Evolutionary conservation across 2,113 vertebrate species (phyloP).

Genomic region (Sprattus sprattus): DNA sequence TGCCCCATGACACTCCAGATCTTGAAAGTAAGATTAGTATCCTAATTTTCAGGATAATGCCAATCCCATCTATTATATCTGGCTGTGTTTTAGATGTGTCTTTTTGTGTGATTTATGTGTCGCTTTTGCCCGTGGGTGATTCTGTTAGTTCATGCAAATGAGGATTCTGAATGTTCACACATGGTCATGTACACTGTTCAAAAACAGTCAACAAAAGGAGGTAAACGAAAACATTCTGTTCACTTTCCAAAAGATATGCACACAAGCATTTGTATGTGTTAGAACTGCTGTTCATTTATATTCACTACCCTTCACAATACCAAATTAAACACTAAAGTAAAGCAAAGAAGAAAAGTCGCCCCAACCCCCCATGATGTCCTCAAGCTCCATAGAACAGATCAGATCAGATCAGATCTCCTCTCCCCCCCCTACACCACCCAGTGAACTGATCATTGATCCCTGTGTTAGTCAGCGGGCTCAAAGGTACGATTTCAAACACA

Average conservation of each 20-base stretch:
- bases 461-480: not conserved
- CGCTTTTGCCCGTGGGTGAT: not conserved
- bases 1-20: not conserved
- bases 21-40: not conserved
- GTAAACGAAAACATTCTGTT: not conserved
- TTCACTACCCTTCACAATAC: not conserved
- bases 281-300: not conserved
- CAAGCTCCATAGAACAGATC: not conserved
- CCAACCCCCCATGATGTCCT: not conserved
- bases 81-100: not conserved
- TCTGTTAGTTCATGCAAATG: not conserved
- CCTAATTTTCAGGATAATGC: not conserved
- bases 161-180: not conserved
- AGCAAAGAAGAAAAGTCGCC: not conserved
- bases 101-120: not conserved
- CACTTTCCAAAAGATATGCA: not conserved
- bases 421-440: not conserved
- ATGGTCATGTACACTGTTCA: not conserved
- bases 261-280: not conserved
- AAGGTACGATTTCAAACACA: not conserved
- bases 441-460: conserved; percentile 16
- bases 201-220: not conserved
- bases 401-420: not conserved
- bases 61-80: not conserved
- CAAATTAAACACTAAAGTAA: not conserved